phyloP scores from a whole-genome alignment of 2,113 vertebrate genomes.

The Psittacus erithacus region DNA sequence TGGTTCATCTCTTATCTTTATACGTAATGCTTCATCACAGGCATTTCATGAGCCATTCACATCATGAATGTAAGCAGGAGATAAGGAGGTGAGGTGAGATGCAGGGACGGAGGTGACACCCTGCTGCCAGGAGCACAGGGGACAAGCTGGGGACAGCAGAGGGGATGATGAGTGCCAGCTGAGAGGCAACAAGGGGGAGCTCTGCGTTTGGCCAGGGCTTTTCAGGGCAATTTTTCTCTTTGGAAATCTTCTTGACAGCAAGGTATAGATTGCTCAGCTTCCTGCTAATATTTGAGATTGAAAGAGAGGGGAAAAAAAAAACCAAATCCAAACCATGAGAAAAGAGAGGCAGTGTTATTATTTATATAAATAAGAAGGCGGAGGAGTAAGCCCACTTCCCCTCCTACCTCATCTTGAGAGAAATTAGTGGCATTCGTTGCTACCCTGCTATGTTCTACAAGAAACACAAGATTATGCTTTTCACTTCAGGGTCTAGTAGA shows the following conservation, averaged over 20 bases:
- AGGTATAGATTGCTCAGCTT: neutral
- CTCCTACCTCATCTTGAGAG: neutral
- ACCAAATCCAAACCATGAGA: neutral
- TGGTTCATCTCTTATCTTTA: neutral
- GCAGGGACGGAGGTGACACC: neutral
- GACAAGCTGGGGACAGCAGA: accelerated
- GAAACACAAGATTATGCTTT: conserved; percentile 15
- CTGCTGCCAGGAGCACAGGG: neutral
- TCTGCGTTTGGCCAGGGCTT: neutral
- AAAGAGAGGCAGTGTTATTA: neutral
- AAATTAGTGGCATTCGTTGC: conserved; percentile 9
- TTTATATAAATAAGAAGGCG: neutral
- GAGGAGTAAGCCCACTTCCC: neutral
- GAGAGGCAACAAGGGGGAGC: neutral
- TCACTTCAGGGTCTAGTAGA: neutral
- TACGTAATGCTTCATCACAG: neutral
- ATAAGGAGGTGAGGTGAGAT: neutral
- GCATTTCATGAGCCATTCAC: neutral
- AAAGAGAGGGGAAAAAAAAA: neutral
- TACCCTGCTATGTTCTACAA: neutral
- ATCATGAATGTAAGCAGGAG: neutral
- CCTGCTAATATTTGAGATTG: neutral
- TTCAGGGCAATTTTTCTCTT: neutral
- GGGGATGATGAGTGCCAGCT: accelerated
- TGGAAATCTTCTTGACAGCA: neutral